phyloP scores from a whole-genome alignment of 2,797 vertebrate genomes.

The Vultur gryphus region DNA sequence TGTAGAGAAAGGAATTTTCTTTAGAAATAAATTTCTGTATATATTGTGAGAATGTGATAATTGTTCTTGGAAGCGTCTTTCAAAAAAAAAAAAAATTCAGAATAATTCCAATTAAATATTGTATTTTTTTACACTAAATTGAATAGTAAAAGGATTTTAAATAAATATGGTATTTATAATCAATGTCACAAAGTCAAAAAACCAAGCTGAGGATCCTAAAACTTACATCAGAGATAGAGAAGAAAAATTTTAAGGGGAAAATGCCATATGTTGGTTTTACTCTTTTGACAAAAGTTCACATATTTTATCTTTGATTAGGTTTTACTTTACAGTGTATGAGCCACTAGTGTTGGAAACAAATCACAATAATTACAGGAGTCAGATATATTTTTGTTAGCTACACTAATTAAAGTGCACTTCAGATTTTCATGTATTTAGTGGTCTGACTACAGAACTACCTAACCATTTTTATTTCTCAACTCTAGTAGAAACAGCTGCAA shows the following conservation, averaged over 20 bases:
- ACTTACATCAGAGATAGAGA: background rate
- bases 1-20: background rate
- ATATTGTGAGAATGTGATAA: background rate
- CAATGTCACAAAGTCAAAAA: background rate
- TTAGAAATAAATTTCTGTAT: background rate
- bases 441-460: background rate
- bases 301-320: background rate
- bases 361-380: background rate
- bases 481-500: conserved; percentile 1
- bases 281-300: background rate
- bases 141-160: background rate
- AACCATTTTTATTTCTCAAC: background rate
- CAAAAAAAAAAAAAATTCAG: background rate
- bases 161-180: background rate
- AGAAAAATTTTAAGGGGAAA: background rate
- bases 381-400: background rate
- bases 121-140: background rate
- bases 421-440: background rate
- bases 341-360: background rate
- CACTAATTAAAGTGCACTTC: background rate
- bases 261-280: background rate
- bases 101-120: background rate
- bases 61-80: background rate
- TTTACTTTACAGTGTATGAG: background rate
- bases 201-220: background rate